Conservation (phyloP, 2,113 vertebrate species). For the Nothoprocta perdicaria region DNA sequence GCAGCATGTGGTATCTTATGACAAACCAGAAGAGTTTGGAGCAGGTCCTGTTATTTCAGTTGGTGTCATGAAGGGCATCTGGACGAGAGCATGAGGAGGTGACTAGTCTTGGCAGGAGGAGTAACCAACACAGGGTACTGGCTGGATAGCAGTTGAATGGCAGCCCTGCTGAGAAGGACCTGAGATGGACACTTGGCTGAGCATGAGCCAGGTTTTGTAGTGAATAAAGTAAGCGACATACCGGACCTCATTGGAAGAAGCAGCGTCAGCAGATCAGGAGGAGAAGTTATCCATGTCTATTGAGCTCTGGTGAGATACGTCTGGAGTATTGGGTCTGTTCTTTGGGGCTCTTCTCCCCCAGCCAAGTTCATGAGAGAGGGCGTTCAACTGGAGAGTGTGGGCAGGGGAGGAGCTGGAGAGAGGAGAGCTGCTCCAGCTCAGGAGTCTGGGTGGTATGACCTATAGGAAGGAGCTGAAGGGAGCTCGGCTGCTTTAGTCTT, state of each 20-base stretch:
- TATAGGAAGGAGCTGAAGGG: background rate
- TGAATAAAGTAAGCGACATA: background rate
- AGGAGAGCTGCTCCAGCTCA: background rate
- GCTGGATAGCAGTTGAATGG: background rate
- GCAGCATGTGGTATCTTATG: background rate
- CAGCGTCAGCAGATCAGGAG: background rate
- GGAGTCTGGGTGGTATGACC: background rate
- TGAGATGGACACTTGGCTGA: background rate
- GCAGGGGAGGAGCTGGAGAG: background rate
- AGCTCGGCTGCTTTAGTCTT: background rate
- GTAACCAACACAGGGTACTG: background rate
- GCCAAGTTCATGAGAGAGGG: background rate
- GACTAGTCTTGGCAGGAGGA: background rate
- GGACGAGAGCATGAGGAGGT: background rate
- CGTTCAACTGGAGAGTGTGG: background rate
- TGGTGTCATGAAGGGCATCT: background rate
- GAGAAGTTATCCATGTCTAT: fast-evolving
- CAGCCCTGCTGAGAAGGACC: background rate
- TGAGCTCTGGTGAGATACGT: background rate
- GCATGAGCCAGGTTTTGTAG: background rate
- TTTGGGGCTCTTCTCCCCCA: background rate
- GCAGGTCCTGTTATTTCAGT: background rate
- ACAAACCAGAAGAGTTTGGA: background rate
- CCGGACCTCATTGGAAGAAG: background rate
- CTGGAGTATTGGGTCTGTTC: background rate